Base-by-base conservation (phyloP, 2,888 invertebrate genomes). In the Leptopilina drosophilae region DNA sequence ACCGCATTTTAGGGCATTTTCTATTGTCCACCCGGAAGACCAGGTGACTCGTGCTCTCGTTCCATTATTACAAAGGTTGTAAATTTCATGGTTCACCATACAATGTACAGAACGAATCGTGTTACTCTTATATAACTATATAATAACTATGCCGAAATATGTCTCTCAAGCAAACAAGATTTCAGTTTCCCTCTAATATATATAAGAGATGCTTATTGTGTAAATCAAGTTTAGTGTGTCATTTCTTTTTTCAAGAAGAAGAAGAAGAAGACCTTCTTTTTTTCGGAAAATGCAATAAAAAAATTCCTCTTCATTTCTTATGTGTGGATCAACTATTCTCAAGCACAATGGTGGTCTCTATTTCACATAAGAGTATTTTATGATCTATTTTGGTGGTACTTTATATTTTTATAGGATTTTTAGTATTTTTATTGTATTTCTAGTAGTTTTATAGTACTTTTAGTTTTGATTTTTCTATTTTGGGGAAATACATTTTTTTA, bases 21-120 rank as follows among this genome's bases (percentile, higher is more conserved):
- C 82, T 77, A 88, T 89, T 89, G 89, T 89, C 82, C 56, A 62
- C 33, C 77, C 73, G 83, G 78, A 78, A 83, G 81, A 80, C 87
- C 88, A 87, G 89, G 87, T 89, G 89, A 89, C 69, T 62, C 69
- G 46, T 40, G 62, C 78, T 78, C 73, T 73, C 40, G 33, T 14
- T 40, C 33, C 11, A 64, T 53, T 49, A 49, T 49, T 76, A 80
- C 77, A 83, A 79, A 83, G 81, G 77, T 80, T 79, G 81, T 82
- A 82, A 81, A 82, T 82, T 81, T 75, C 81, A 78, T 67, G 81
- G 81, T 78, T 82, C 56, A 59, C 73, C 56, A 73, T 53, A 56
- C 33, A 11, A 49, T 49, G 12, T 33, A 56, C n/a, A 33, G 56
- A 73, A 73, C 40, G 53, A 33, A 56, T 73, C 56, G 33, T 33